phyloP scores from a whole-genome alignment of 2,797 vertebrate species.

The Trachops cirrhosus region DNA sequence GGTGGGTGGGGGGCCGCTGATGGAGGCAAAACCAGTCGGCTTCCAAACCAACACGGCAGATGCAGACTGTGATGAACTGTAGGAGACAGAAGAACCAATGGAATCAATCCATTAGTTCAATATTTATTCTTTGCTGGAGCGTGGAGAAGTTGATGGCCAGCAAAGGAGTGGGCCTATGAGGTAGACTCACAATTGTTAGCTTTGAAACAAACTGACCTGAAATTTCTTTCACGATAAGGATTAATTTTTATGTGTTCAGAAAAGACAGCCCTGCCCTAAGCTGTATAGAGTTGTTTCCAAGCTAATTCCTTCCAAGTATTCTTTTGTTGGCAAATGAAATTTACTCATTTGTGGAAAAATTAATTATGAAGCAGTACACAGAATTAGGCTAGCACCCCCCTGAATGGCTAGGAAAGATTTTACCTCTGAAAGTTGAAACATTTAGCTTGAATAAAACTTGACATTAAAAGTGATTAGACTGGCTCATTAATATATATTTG shows the following conservation, averaged over 20 bases:
- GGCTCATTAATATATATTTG: conserved; percentile 53
- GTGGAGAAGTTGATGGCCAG: background rate
- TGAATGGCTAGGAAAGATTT: conserved; percentile 68
- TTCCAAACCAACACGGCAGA: conserved; percentile 1
- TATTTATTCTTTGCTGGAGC: background rate
- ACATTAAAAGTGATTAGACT: conserved; percentile 59
- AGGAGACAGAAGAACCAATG: background rate
- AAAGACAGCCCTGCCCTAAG: conserved; percentile 11
- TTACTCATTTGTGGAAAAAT: background rate
- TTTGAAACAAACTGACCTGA: background rate
- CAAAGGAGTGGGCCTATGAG: background rate
- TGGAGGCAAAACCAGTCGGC: background rate
- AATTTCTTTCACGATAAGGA: conserved; percentile 9
- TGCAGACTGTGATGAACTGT: background rate
- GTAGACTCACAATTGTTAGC: background rate
- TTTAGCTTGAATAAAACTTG: conserved; percentile 77
- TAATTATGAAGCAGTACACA: background rate
- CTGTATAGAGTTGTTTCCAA: conserved; percentile 2
- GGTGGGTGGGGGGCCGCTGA: background rate
- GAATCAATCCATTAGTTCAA: background rate
- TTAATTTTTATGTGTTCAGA: background rate
- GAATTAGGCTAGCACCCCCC: conserved; percentile 61
- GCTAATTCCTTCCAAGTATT: background rate
- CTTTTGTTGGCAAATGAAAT: background rate
- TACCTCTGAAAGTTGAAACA: conserved; percentile 60